Conservation (phyloP, 2,797 vertebrate genomes). For the Loriculus beryllinus region DNA sequence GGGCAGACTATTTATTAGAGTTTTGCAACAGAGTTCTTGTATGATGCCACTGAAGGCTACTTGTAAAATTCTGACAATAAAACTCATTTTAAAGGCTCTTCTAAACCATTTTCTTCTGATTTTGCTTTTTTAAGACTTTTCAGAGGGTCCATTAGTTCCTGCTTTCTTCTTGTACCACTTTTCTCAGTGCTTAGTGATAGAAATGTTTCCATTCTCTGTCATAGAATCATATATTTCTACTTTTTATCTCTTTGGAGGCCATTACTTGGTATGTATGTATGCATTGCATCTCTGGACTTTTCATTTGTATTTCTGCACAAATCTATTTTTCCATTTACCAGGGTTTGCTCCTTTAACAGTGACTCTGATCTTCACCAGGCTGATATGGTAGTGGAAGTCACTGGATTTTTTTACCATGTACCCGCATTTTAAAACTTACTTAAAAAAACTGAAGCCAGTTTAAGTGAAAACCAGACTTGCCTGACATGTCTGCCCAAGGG, state of each 20-base stretch:
- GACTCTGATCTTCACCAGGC: not conserved
- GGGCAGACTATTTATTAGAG: conserved; percentile 86
- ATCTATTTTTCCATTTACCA: not conserved
- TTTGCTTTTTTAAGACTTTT: conserved; percentile 31
- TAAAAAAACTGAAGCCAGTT: not conserved
- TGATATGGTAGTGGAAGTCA: not conserved
- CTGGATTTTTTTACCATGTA: not conserved
- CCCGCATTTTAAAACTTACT: not conserved
- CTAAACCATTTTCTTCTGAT: conserved; percentile 68
- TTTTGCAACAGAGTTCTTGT: conserved; percentile 86
- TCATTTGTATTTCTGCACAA: not conserved
- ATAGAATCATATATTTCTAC: not conserved
- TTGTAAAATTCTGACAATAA: conserved; percentile 86
- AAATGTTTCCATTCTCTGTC: not conserved
- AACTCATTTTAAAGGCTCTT: conserved; percentile 83
- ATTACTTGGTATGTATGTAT: not conserved
- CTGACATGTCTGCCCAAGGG: not conserved
- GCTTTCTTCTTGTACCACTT: not conserved
- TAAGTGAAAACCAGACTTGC: not conserved
- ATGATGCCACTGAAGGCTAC: conserved; percentile 81
- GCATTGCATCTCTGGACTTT: not conserved
- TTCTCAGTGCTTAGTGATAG: not conserved
- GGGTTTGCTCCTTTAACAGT: not conserved
- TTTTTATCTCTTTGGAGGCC: not conserved
- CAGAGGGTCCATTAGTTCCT: not conserved